Evolutionary conservation across 2,888 invertebrate genomes (phyloP), one percentile per base, ranked within the genome.

Genomic region (Perdita meconis): DNA sequence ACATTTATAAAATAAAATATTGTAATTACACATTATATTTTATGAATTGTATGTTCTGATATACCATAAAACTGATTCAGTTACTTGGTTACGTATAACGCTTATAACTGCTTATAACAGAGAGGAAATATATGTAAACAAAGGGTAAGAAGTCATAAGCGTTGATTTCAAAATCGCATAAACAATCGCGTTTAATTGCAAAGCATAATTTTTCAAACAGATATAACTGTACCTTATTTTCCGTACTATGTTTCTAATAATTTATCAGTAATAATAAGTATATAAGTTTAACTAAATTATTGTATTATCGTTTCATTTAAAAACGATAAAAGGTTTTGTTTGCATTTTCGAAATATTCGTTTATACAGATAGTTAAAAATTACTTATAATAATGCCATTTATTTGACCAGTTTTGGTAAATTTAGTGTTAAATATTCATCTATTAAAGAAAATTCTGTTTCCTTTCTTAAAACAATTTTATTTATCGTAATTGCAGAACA

Each of bases 341-440:
- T 53, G 51, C 38, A 16, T 53, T 64, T 40, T 40, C 19, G n/a
- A 53, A 53, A 40, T 64, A 16, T 50, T 50, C 44, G 24, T 36
- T 51, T 26, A 4, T 19, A 26, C 13, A 8, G 16, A 8, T 3
- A 22, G 2, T 6, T 22, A 22, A 47, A 47, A 19, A 47, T 51
- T 2, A 2, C 5, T 38, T 34, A n/a, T 44, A 30, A 22, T 1
- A 36, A 36, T 47, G 36, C 13, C 36, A 8, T 12, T 36, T 50
- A 8, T 12, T 50, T 1, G n/a, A n/a, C n/a, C n/a, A n/a, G n/a
- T 16, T 1, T 12, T 10, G 24, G 12, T n/a, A n/a, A n/a, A n/a
- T n/a, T n/a, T n/a, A 22, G 6, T 22, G 19, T 34, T 10, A 53
- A 12, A 10, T 24, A n/a, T 22, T 10, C 10, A 8, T 22, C 10